These are phyloP conservation scores for Drosophila miranda DNA, from an alignment of 1,140 invertebrate genomes.

Conservation along the genomic window DNA sequence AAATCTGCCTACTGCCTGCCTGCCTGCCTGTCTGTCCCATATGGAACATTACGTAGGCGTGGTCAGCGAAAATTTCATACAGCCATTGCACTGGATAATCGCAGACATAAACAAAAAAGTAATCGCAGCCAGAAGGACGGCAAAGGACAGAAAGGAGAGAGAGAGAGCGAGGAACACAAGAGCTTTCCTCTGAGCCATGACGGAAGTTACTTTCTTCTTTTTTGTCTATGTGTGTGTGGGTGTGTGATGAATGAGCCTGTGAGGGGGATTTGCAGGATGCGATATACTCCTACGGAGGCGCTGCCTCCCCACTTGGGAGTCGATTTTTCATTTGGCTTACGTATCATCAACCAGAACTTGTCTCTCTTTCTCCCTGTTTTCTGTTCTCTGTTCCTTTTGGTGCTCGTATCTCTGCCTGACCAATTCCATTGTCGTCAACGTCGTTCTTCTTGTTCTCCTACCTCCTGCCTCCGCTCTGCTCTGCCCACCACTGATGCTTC, in stretches of 20 bases:
- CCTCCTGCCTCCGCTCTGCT: not conserved
- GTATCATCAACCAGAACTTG: conserved; percentile 43
- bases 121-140: conserved; percentile 36
- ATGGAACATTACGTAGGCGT: conserved; percentile 8
- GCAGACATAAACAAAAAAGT: conserved; percentile 60
- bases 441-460: conserved; percentile 5
- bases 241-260: conserved; percentile 58
- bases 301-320: conserved; percentile 35
- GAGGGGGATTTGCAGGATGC: not conserved
- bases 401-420: conserved; percentile 30
- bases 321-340: conserved; percentile 70
- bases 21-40: too few species aligned
- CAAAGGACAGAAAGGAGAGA: not conserved
- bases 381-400: conserved; percentile 10
- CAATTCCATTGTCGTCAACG: conserved; percentile 50
- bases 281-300: conserved; percentile 14
- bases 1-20: too few species aligned
- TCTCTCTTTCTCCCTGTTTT: conserved; percentile 1
- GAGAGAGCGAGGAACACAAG: not conserved
- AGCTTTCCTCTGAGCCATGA: not conserved
- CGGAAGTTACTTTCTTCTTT: conserved; percentile 16
- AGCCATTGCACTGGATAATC: conserved; percentile 46
- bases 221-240: conserved; percentile 16
- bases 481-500: too few species aligned
- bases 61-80: conserved; percentile 18